Base-by-base conservation (phyloP, 2,797 vertebrate species). In the Phyllotis vaccarum region DNA sequence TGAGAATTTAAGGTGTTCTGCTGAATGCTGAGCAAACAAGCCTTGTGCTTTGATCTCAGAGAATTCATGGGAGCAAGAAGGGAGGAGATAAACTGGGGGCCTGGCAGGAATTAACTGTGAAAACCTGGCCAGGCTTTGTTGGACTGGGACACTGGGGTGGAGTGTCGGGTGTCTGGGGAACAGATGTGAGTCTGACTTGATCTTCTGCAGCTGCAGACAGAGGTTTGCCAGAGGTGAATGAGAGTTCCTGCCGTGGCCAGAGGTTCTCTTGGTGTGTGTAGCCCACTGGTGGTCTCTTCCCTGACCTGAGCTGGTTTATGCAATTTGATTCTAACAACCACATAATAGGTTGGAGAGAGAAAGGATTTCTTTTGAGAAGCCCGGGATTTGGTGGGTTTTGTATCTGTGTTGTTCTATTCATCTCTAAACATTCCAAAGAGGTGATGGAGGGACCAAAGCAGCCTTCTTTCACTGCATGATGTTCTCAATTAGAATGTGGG, bases 141-240 rank as follows among this genome's bases (percentile, higher is more conserved):
- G 96, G 97, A 74, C 72, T 49, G 54, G 93, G 96, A 93, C 87
- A 94, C 80, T 87, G 94, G 91, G 97, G 85, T 72, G 75, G 97
- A 89, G 94, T 90, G 74, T 95, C 80, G 86, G 89, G 96, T 96
- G 88, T 97, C 87, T 86, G 85, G 97, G 95, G 91, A 95, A 87
- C 88, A 97, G 97, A 98, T 97, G 96, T 96, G 97, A 49, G 94
- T 14, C 88, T 86, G 95, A 96, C 88, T 98, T 96, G 95, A 97
- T 96, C 96, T 86, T 94, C 98, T 95, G 95, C 97, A 98, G 98
- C 97, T 98, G 97, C 90, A 94, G 91, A 68, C 56, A 66, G 96
- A 94, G 97, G 98, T 97, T 98, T 98, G 96, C 98, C 97, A 98
- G 98, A 98, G 98, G 98, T 97, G 97, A 98, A 79, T 4, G 31